Percentiles rank a stretch among this genome's conserved stretches.
Conservation (phyloP, 1,140 invertebrate genomes). For the Araneus ventricosus region DNA sequence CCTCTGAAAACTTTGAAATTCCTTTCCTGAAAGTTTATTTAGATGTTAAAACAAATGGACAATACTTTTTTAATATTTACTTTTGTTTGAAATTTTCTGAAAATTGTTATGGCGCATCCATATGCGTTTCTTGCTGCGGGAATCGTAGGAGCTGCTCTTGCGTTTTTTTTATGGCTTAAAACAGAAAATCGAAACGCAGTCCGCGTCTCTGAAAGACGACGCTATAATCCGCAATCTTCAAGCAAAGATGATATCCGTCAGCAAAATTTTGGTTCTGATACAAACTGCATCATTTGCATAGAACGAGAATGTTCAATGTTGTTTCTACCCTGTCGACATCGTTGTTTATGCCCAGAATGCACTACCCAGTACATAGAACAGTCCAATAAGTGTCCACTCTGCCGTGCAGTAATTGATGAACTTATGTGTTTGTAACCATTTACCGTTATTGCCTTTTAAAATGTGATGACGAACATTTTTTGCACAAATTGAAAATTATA, state of each 20-base stretch:
- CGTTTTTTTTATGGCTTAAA: not conserved
- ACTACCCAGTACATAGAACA: not conserved
- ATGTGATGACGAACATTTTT: no score
- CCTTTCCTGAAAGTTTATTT: not conserved
- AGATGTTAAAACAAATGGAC: not conserved
- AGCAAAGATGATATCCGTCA: no score
- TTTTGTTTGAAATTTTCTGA: not conserved
- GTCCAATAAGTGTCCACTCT: not conserved
- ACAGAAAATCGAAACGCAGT: not conserved
- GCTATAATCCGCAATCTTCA: not conserved
- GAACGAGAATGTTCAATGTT: not conserved
- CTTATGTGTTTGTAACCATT: no score
- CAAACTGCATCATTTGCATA: not conserved
- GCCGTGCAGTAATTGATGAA: not conserved
- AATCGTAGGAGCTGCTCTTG: not conserved
- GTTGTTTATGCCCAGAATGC: not conserved
- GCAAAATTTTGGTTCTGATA: not conserved
- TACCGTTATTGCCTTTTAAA: no score
- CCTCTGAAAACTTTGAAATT: not conserved
- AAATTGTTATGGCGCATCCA: not conserved
- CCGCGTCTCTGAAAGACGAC: not conserved
- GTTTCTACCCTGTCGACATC: not conserved
- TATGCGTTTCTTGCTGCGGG: not conserved
- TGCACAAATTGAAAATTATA: no score
- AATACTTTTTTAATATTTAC: not conserved